Evolutionary conservation across 2,797 vertebrate genomes (phyloP).

Genomic region (Danio aesculapii): DNA sequence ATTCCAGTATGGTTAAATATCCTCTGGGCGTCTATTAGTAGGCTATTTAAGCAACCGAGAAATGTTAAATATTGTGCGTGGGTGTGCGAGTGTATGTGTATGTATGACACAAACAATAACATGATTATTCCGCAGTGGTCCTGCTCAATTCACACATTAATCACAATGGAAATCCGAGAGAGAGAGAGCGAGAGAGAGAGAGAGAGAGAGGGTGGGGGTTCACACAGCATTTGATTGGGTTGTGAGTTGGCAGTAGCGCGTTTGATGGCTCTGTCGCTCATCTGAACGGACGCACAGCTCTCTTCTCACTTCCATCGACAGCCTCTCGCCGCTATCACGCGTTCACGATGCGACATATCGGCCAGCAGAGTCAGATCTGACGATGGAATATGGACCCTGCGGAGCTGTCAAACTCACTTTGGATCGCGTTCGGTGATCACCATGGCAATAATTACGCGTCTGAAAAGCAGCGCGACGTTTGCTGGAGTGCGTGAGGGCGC

Average conservation of each 20-base stretch:
- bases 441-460: slow-evolving; percentile 55
- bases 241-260: slow-evolving; percentile 33
- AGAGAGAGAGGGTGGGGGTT: slow-evolving; percentile 14
- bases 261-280: slow-evolving; percentile 16
- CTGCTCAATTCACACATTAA: slow-evolving; percentile 40
- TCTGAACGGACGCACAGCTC: not conserved
- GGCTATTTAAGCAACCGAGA: not conserved
- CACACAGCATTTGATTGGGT: slow-evolving; percentile 35
- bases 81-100: not conserved
- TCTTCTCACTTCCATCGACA: not conserved
- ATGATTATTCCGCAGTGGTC: slow-evolving; percentile 36
- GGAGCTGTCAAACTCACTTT: slow-evolving; percentile 22
- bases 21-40: not conserved
- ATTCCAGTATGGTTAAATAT: not conserved
- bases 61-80: not conserved
- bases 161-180: slow-evolving; percentile 41
- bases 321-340: not conserved
- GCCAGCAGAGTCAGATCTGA: not conserved
- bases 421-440: slow-evolving; percentile 47
- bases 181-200: slow-evolving; percentile 36
- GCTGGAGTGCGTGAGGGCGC: slow-evolving; percentile 43
- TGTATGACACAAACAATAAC: slow-evolving; percentile 18
- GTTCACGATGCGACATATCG: not conserved
- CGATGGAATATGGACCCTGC: slow-evolving; percentile 14
- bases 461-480: slow-evolving; percentile 47